A percentile compares a stretch with the other conserved stretches of the same genome.
Conservation (phyloP, 2,888 invertebrate species). For the Branchellion lobata region DNA sequence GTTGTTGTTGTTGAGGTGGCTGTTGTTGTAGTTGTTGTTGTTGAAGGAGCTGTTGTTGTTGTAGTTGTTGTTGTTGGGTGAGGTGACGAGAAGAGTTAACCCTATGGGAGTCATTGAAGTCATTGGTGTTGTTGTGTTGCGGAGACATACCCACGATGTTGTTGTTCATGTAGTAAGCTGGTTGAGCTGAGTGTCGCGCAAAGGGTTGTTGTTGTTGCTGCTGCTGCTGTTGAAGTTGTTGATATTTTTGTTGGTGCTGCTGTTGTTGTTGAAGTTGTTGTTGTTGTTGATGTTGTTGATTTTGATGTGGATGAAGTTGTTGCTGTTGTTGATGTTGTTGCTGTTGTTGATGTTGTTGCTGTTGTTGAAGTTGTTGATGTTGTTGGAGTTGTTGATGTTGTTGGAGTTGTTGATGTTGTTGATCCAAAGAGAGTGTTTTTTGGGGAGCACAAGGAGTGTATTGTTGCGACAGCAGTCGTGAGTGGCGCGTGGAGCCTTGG, state of each 20-base stretch:
- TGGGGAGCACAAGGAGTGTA: background rate
- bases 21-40: conserved; percentile 24
- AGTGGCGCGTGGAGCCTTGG: background rate
- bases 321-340: background rate
- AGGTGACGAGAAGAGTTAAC: background rate
- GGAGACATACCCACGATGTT: too few species aligned
- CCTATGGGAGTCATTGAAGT: background rate
- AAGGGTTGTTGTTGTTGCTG: conserved; percentile 24
- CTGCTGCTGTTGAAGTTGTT: conserved; percentile 32
- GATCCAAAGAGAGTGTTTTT: background rate
- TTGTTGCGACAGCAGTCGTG: too few species aligned
- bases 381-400: background rate
- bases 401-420: background rate
- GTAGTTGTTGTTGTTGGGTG: conserved; percentile 19
- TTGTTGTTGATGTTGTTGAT: background rate
- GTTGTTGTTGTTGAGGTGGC: conserved; percentile 32
- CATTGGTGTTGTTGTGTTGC: background rate
- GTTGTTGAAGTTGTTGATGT: conserved; percentile 10
- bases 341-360: conserved; percentile 7
- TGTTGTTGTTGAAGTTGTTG: conserved; percentile 4
- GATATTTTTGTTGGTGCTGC: conserved; percentile 16
- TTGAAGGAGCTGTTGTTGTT: background rate
- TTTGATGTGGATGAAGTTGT: background rate
- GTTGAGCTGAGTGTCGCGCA: background rate
- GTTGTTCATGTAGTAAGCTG: background rate